phyloP scores from a whole-genome alignment of 2,888 invertebrate species.

The Phymatocera aterrima region DNA sequence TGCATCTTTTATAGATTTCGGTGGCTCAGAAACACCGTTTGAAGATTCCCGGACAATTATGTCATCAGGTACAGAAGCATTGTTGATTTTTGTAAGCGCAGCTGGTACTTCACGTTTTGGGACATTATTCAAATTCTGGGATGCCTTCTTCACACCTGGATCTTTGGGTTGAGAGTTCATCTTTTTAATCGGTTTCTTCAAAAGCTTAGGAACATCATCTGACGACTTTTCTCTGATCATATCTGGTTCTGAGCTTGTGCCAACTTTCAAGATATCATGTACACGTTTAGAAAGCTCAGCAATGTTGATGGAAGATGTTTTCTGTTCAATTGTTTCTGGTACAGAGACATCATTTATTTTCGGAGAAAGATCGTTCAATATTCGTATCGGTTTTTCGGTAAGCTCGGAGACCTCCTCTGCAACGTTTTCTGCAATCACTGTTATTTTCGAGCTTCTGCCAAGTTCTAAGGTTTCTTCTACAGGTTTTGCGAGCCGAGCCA shows the following conservation, averaged over 20 bases:
- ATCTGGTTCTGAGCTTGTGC: not conserved
- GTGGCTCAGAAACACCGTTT: not conserved
- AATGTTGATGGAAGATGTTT: not conserved
- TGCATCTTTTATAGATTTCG: not conserved
- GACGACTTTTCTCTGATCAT: conserved; percentile 72
- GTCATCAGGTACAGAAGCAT: conserved; percentile 7
- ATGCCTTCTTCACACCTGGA: not conserved
- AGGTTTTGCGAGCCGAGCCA: not conserved
- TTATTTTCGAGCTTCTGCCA: not conserved
- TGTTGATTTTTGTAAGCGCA: not conserved
- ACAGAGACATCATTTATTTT: not conserved
- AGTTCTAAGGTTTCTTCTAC: not conserved
- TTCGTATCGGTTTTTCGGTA: conserved; percentile 45
- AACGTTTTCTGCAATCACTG: conserved; percentile 72
- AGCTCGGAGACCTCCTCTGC: conserved; percentile 56
- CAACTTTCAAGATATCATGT: not conserved
- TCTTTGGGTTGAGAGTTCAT: conserved; percentile 1
- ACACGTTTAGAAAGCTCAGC: not conserved
- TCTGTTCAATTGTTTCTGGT: not conserved
- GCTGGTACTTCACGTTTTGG: conserved; percentile 1
- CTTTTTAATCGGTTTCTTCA: conserved; percentile 42
- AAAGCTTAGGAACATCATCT: conserved; percentile 55
- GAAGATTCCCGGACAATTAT: not conserved
- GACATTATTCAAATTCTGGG: no score
- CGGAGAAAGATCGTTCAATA: not conserved